Base-by-base conservation (phyloP, 2,797 vertebrate species). In the Morus bassanus region DNA sequence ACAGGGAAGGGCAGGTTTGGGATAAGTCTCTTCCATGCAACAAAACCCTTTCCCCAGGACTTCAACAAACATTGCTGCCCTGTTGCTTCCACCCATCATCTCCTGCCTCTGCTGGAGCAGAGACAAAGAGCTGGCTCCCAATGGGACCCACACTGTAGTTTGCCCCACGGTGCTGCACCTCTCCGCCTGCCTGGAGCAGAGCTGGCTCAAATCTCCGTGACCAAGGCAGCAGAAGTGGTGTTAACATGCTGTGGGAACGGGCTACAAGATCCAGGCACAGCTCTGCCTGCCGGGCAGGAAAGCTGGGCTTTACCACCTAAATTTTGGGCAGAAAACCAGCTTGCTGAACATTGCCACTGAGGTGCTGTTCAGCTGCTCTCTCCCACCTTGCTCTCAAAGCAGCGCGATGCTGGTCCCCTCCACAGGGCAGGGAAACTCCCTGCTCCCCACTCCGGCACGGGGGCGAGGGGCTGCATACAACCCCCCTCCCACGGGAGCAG, bases 391-490 rank as follows among this genome's bases (percentile, higher is more conserved):
- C n/a, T 65, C 41, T 27, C 31, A 9, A n/a, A 56, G 57, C 73
- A 13, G 30, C 4, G 1, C 1, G 6, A 43, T 43, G 61, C 63
- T n/a, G 14, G 3, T 56, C 22, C 78, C 7, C n/a, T 33, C 65
- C 0, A 0, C 25, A 19, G 60, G 67, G 73, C 46, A 54, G 35
- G 41, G 61, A 41, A 79, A 50, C 4, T 60, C 76, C 25, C 43
- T 6, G 37, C 60, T 73, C 63, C 56, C 57, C 15, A 0, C 11
- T 23, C 21, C 30, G 3, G 31, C 35, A 33, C 0, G 0, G 50
- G 53, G 39, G 14, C 6, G 13, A 39, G 67, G 48, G 37, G 61
- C 54, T 46, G 31, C 1, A 0, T 22, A 3, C n/a, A 77, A 53
- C 25, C 23, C 61, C 46, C 18, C 18, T 33, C 56, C 64, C 15